A percentile compares a stretch with the other conserved stretches of the same genome.
These are phyloP conservation scores for Apotomis turbidana DNA, from an alignment of 2,888 invertebrate species.

Conservation along the genomic window DNA sequence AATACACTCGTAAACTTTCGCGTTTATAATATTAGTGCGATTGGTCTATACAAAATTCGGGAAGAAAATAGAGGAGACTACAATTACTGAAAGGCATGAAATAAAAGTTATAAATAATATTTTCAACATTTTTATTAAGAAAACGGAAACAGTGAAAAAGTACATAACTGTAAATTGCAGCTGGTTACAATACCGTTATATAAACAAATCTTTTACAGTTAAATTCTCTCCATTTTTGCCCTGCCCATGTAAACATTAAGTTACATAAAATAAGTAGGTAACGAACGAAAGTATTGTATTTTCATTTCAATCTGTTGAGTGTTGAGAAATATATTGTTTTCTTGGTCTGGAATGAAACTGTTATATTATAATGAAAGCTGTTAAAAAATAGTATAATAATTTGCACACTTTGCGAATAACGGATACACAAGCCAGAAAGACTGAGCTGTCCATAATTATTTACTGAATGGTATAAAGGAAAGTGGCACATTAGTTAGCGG, in stretches of 20 bases:
- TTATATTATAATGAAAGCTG: no score
- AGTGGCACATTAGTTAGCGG: no score
- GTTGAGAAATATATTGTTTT: neutral
- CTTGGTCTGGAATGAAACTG: no score
- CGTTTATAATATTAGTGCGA: no score
- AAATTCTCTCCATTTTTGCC: conserved; percentile 68
- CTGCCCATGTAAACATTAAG: conserved; percentile 55
- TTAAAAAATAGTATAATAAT: neutral
- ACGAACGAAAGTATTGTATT: no score
- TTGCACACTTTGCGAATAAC: neutral
- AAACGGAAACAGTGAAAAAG: conserved; percentile 85
- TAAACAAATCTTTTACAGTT: conserved; percentile 78
- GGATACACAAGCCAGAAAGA: neutral
- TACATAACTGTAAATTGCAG: conserved; percentile 83
- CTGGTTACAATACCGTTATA: conserved; percentile 78
- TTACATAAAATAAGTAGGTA: neutral
- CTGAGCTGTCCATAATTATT: neutral
- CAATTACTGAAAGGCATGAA: neutral
- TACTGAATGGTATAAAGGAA: no score
- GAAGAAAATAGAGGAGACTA: no score
- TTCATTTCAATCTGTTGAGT: neutral
- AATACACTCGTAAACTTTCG: no score
- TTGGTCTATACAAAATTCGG: no score
- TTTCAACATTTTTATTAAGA: conserved; percentile 84
- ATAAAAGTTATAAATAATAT: conserved; percentile 50